phyloP scores from a whole-genome alignment of 2,797 vertebrate genomes.

The Semaprochilodus insignis region DNA sequence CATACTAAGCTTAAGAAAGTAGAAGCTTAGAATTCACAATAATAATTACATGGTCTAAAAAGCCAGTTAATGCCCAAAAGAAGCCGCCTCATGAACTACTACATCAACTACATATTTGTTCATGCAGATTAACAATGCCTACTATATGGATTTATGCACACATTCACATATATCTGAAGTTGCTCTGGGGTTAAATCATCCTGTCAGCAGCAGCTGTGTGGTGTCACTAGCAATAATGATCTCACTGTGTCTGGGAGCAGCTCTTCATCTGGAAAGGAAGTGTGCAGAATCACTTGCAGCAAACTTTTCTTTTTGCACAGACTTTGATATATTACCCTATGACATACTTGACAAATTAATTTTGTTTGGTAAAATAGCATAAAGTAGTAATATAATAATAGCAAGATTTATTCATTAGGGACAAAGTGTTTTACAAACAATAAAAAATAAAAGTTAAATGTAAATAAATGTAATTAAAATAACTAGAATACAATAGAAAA shows the following conservation, averaged over 20 bases:
- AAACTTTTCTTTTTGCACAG: conserved; percentile 6
- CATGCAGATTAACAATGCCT: conserved; percentile 38
- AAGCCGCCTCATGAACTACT: neutral
- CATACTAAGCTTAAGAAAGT: neutral
- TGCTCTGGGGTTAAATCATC: conserved; percentile 61
- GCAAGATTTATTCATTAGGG: neutral
- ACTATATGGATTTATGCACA: conserved; percentile 46
- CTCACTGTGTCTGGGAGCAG: conserved; percentile 76
- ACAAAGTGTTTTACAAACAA: no score
- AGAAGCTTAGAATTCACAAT: neutral
- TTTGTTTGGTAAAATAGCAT: no score
- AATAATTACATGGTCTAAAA: neutral
- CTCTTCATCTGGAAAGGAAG: conserved; percentile 33
- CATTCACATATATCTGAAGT: conserved; percentile 59
- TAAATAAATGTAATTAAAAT: no score
- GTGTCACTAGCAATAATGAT: conserved; percentile 85
- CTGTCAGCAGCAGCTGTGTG: conserved; percentile 80
- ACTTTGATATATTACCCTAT: neutral
- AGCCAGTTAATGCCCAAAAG: neutral
- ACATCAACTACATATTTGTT: neutral
- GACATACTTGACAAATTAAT: neutral
- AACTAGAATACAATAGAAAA: no score
- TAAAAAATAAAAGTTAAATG: no score
- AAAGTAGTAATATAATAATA: neutral
- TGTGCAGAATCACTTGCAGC: neutral